Conservation (phyloP, 2,888 invertebrate genomes). For the Aleiodes leptofemur region DNA sequence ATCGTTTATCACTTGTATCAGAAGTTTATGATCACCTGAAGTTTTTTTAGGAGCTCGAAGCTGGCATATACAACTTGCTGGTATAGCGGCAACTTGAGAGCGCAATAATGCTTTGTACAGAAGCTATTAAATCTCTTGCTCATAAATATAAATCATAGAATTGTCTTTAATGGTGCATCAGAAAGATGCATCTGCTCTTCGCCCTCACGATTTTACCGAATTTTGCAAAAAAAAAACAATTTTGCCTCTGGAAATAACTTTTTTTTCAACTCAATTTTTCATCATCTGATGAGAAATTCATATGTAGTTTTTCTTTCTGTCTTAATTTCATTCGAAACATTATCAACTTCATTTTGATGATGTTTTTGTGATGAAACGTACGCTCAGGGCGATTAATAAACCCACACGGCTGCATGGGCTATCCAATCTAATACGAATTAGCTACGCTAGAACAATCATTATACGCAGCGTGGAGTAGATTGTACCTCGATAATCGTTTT, state of each 20-base stretch:
- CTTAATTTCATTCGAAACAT: background rate
- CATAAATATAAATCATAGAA: conserved; percentile 73
- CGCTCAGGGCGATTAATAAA: conserved; percentile 39
- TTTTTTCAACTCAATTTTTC: background rate
- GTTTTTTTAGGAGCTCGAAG: conserved; percentile 38
- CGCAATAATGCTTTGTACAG: conserved; percentile 57
- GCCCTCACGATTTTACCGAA: conserved; percentile 62
- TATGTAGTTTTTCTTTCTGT: background rate
- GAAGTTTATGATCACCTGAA: conserved; percentile 44
- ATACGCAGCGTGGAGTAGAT: conserved; percentile 46
- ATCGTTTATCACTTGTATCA: conserved; percentile 57
- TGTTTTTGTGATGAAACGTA: conserved; percentile 41
- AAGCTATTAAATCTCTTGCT: conserved; percentile 70
- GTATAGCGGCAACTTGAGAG: conserved; percentile 43
- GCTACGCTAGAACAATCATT: conserved; percentile 56
- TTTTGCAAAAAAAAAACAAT: conserved; percentile 54
- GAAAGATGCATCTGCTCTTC: conserved; percentile 65
- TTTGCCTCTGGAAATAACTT: conserved; percentile 2
- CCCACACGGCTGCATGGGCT: conserved; percentile 42
- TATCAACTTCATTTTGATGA: conserved; percentile 11
- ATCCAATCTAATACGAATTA: conserved; percentile 56
- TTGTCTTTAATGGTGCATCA: conserved; percentile 60
- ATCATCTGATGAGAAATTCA: conserved; percentile 24
- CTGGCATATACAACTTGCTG: conserved; percentile 36
- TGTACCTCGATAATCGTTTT: conserved; percentile 65